Conservation (phyloP, 2,888 invertebrate species). For the Meandrusa payeni region DNA sequence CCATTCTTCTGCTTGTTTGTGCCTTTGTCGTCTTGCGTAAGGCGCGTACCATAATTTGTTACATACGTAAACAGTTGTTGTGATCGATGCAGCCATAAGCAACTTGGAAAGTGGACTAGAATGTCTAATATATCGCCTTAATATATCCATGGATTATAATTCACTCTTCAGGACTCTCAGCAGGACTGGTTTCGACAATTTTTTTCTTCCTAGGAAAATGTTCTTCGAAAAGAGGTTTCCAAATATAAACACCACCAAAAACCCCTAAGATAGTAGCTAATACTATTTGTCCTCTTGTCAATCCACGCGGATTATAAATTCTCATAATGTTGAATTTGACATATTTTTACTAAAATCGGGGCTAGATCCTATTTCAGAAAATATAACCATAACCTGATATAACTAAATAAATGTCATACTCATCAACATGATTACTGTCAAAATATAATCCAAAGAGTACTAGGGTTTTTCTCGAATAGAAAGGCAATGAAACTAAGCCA, state of each 20-base stretch:
- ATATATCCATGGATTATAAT: constrained; percentile 40
- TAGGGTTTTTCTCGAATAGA: no score
- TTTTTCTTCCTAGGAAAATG: constrained; percentile 38
- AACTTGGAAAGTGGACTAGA: constrained; percentile 56
- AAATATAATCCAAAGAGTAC: no score
- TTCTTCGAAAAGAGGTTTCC: constrained; percentile 69
- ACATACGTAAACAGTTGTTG: constrained; percentile 44
- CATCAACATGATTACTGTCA: no score
- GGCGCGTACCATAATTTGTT: constrained; percentile 52
- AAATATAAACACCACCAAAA: constrained; percentile 72
- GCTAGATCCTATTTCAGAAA: no score
- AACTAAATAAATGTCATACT: no score
- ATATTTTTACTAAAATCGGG: no score
- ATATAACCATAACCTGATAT: background rate
- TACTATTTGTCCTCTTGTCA: constrained; percentile 60
- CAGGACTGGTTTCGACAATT: constrained; percentile 24
- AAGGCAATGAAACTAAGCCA: no score
- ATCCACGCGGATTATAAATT: constrained; percentile 59
- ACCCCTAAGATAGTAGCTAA: constrained; percentile 64
- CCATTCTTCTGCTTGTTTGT: constrained; percentile 57
- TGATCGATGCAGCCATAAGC: constrained; percentile 61
- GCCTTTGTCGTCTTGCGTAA: constrained; percentile 42
- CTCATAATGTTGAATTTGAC: constrained; percentile 49
- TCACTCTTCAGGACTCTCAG: constrained; percentile 13
- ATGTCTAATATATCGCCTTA: constrained; percentile 43